Evolutionary conservation across 2,113 vertebrate genomes (phyloP).

Genomic region (Hippocampus comes): DNA sequence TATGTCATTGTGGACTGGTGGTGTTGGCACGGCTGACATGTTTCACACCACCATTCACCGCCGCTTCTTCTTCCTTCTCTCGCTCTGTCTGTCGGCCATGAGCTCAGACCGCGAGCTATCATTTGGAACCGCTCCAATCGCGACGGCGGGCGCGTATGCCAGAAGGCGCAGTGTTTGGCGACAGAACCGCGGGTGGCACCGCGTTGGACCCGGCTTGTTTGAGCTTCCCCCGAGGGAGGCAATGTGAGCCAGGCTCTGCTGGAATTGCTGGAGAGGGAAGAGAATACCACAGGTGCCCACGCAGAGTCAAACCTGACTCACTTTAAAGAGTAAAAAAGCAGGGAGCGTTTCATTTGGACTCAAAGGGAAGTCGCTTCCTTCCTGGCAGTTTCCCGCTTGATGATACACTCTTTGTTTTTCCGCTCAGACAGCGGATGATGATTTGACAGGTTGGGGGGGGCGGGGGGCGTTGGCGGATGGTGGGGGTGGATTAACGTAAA

Average conservation of each 20-base stretch:
- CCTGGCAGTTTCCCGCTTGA: slow-evolving; percentile 35
- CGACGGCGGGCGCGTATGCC: slow-evolving; percentile 44
- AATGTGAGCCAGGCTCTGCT: slow-evolving; percentile 33
- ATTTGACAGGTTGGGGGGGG: slow-evolving; percentile 37
- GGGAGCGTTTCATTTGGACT: slow-evolving; percentile 18
- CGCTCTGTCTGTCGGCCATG: slow-evolving; percentile 45
- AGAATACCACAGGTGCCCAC: not conserved
- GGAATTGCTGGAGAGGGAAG: slow-evolving; percentile 8
- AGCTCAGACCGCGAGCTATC: slow-evolving; percentile 47
- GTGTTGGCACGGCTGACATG: slow-evolving; percentile 40
- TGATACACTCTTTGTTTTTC: slow-evolving; percentile 37
- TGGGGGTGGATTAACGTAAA: slow-evolving; percentile 11
- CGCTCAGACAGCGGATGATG: slow-evolving; percentile 34
- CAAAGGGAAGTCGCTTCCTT: slow-evolving; percentile 38
- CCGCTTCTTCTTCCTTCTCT: slow-evolving; percentile 16
- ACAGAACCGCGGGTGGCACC: slow-evolving; percentile 22
- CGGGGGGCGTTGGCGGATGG: too few relatives aligned
- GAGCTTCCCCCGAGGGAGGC: slow-evolving; percentile 29
- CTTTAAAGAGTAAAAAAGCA: slow-evolving; percentile 7
- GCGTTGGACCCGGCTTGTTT: slow-evolving; percentile 51
- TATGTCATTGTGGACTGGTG: slow-evolving; percentile 54
- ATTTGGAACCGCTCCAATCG: slow-evolving; percentile 50
- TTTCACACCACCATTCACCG: slow-evolving; percentile 44
- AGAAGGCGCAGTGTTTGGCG: slow-evolving; percentile 45
- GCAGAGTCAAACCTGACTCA: slow-evolving; percentile 18